Percentiles rank a stretch among this genome's conserved stretches.
These are phyloP conservation scores for Anoplolepis gracilipes DNA, from an alignment of 1,140 invertebrate species.

Conservation along the genomic window DNA sequence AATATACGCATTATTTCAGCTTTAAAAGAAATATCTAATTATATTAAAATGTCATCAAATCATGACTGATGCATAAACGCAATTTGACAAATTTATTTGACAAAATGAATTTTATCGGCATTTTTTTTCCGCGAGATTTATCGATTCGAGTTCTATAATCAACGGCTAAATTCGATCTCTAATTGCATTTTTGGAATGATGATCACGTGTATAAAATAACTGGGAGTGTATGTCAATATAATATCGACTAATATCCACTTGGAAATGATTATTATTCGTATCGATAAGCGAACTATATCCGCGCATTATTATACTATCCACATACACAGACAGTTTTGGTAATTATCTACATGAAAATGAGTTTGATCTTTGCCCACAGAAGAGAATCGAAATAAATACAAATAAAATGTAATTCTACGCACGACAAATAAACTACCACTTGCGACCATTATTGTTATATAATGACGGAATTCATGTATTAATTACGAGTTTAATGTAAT, in stretches of 20 bases:
- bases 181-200: slow-evolving; percentile 36
- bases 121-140: neutral
- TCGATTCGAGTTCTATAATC: neutral
- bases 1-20: neutral
- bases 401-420: neutral
- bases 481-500: slow-evolving; percentile 29
- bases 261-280: slow-evolving; percentile 36
- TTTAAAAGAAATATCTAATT: neutral
- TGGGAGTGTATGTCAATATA: neutral
- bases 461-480: neutral
- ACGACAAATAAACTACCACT: neutral
- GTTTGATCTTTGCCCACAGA: slow-evolving; percentile 34
- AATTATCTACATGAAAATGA: slow-evolving; percentile 6
- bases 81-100: slow-evolving; percentile 25
- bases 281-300: neutral
- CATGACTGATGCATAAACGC: neutral
- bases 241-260: slow-evolving; percentile 7
- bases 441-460: neutral
- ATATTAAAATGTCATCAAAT: slow-evolving; percentile 15
- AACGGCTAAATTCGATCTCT: slow-evolving; percentile 10
- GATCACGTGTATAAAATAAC: slow-evolving; percentile 25
- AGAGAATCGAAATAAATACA: neutral
- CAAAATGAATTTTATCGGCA: slow-evolving; percentile 14
- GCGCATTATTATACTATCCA: neutral
- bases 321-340: neutral